Conservation (phyloP, 92 coral and sea anemone species). For the Chrysogorgia sp. region DNA sequence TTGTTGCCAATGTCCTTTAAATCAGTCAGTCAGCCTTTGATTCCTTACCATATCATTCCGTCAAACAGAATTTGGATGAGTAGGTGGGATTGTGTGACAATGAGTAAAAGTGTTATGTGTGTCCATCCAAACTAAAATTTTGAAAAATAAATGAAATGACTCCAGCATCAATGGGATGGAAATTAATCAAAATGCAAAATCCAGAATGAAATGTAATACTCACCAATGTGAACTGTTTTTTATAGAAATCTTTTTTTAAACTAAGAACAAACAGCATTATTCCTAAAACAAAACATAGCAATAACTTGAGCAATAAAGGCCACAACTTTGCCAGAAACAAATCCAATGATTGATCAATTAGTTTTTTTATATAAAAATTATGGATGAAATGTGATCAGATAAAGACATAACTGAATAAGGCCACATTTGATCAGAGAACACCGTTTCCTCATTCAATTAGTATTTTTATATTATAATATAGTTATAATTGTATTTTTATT, state of each 20-base stretch:
- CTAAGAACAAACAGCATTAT: conserved; percentile 88
- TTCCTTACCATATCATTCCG: conserved; percentile 86
- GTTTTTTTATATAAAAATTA: no score
- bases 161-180: no score
- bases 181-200: background rate
- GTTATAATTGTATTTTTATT: conserved; percentile 17
- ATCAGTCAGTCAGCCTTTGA: background rate
- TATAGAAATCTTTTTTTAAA: conserved; percentile 89
- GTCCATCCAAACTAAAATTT: conserved; percentile 95
- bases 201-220: conserved; percentile 16
- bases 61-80: conserved; percentile 96
- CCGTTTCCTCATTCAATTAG: no score
- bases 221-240: conserved; percentile 95
- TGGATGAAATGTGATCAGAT: no score
- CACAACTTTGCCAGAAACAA: background rate
- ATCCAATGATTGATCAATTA: background rate
- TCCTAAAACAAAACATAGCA: conserved; percentile 54
- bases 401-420: no score
- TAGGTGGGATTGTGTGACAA: conserved; percentile 95
- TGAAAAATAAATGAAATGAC: background rate
- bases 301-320: background rate
- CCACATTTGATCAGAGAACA: no score
- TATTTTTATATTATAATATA: background rate
- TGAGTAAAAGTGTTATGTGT: conserved; percentile 89
- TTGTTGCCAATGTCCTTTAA: no score